Percentiles rank a stretch among this genome's conserved stretches.
Conservation (phyloP, 2,888 invertebrate genomes). For the Chloroclysta siterata region DNA sequence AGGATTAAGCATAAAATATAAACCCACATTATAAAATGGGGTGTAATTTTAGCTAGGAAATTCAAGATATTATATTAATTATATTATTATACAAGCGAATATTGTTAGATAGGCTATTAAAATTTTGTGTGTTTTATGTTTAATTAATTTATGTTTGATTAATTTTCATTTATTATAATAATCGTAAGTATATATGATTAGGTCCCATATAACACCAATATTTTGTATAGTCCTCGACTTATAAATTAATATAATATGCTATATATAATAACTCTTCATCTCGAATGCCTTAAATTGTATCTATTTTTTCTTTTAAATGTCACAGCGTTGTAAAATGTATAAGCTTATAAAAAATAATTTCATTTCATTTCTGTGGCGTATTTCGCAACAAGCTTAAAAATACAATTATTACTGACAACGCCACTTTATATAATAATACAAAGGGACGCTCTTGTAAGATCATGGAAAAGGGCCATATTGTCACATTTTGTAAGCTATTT, state of each 20-base stretch:
- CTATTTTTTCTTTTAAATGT: slow-evolving; percentile 45
- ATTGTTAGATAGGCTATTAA: slow-evolving; percentile 76
- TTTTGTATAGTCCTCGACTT: slow-evolving; percentile 46
- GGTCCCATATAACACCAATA: slow-evolving; percentile 51
- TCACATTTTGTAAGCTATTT: neutral
- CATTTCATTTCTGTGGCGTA: neutral
- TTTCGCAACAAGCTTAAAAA: too few relatives aligned
- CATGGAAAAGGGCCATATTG: too few relatives aligned
- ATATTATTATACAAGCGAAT: slow-evolving; percentile 59
- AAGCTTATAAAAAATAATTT: slow-evolving; percentile 29
- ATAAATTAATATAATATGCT: slow-evolving; percentile 39
- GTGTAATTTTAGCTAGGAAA: slow-evolving; percentile 71
- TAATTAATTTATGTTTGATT: slow-evolving; percentile 26
- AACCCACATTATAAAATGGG: slow-evolving; percentile 60
- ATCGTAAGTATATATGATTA: slow-evolving; percentile 43
- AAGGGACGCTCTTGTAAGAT: too few relatives aligned
- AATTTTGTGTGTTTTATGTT: slow-evolving; percentile 38
- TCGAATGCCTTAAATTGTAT: slow-evolving; percentile 49
- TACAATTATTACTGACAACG: too few relatives aligned
- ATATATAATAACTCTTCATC: slow-evolving; percentile 35
- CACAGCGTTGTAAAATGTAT: slow-evolving; percentile 55
- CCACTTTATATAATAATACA: too few relatives aligned
- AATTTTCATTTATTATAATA: slow-evolving; percentile 30
- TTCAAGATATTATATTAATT: slow-evolving; percentile 66
- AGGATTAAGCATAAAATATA: slow-evolving; percentile 44